These are phyloP conservation scores for Platyrinchus mystaceus DNA, from an alignment of 2,797 vertebrate genomes.

Conservation along the genomic window DNA sequence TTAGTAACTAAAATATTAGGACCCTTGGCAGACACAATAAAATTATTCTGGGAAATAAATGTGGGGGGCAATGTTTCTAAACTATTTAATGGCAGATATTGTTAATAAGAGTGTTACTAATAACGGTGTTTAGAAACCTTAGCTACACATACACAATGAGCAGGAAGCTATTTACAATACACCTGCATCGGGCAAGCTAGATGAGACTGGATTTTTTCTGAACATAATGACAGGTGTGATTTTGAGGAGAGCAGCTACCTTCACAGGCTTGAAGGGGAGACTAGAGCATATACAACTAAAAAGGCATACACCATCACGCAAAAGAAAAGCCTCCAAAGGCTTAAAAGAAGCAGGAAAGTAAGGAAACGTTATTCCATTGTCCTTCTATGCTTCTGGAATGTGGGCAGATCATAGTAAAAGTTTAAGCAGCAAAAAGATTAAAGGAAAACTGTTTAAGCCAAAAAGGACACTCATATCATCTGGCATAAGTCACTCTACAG, in stretches of 20 bases:
- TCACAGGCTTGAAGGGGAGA: background rate
- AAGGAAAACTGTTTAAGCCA: conserved; percentile 59
- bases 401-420: conserved; percentile 55
- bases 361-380: conserved; percentile 9
- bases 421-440: conserved; percentile 54
- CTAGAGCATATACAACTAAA: background rate
- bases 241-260: background rate
- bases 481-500: conserved; percentile 35
- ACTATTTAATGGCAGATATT: conserved; percentile 77
- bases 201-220: conserved; percentile 26
- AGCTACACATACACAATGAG: conserved; percentile 74
- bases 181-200: conserved; percentile 62
- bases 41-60: background rate
- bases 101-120: conserved; percentile 75
- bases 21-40: conserved; percentile 10
- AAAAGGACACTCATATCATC: conserved; percentile 55
- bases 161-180: conserved; percentile 74
- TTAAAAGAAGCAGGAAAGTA: conserved; percentile 14
- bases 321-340: conserved; percentile 3
- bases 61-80: background rate
- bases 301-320: background rate
- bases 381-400: conserved; percentile 47
- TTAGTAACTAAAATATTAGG: background rate
- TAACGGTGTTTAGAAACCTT: conserved; percentile 68
- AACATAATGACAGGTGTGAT: background rate